Percentiles rank a stretch among this genome's conserved stretches.
phyloP scores from a whole-genome alignment of 2,888 invertebrate species.

The Agrochola lychnidis region DNA sequence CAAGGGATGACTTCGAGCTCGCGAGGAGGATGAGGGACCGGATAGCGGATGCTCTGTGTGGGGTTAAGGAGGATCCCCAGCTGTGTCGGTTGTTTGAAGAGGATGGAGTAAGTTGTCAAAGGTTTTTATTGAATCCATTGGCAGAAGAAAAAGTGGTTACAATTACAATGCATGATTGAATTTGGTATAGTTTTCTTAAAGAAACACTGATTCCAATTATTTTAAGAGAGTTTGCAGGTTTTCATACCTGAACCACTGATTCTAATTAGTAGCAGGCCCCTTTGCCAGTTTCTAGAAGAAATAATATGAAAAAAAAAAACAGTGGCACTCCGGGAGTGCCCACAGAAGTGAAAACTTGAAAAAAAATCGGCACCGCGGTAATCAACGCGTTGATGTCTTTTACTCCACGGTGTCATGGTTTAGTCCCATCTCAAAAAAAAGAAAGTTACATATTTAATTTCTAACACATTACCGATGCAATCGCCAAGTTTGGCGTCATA shows the following conservation, averaged over 20 bases:
- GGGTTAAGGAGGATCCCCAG: slow-evolving; percentile 94
- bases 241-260: neutral
- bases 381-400: too few relatives aligned
- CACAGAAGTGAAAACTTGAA: too few relatives aligned
- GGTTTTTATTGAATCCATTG: neutral
- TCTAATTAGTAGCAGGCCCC: too few relatives aligned
- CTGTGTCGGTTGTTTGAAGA: slow-evolving; percentile 95
- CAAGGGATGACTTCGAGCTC: slow-evolving; percentile 97
- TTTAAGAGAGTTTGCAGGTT: neutral
- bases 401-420: too few relatives aligned
- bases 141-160: neutral
- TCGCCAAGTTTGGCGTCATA: too few relatives aligned
- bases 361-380: too few relatives aligned
- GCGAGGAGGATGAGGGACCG: slow-evolving; percentile 97
- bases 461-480: too few relatives aligned
- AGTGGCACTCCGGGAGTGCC: too few relatives aligned
- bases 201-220: neutral
- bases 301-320: too few relatives aligned
- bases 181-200: neutral
- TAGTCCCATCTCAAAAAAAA: too few relatives aligned
- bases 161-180: neutral
- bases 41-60: slow-evolving; percentile 95
- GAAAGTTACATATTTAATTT: too few relatives aligned
- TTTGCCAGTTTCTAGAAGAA: too few relatives aligned
- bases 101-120: slow-evolving; percentile 91